Evolutionary conservation across 2,797 vertebrate genomes (phyloP).

Genomic region (Sebastes diaconus): DNA sequence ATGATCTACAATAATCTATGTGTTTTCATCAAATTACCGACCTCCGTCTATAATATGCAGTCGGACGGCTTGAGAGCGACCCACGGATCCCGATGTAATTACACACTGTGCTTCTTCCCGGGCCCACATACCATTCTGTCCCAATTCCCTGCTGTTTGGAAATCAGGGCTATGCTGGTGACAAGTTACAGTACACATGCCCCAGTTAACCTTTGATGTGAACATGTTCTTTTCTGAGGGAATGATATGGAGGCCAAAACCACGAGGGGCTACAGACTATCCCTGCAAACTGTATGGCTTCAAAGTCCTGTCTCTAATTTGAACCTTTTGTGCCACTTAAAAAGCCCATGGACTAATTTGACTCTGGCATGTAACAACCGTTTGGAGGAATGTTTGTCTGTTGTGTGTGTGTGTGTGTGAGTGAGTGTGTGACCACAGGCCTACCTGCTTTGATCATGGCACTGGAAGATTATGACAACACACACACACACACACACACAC

Average conservation of each 20-base stretch:
- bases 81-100: conserved; percentile 66
- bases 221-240: conserved; percentile 71
- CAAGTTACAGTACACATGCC: conserved; percentile 80
- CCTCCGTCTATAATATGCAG: conserved; percentile 38
- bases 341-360: conserved; percentile 81
- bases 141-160: conserved; percentile 77
- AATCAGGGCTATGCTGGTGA: conserved; percentile 73
- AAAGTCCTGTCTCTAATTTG: conserved; percentile 82
- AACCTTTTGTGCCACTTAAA: conserved; percentile 84
- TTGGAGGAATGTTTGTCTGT: conserved; percentile 73
- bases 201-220: conserved; percentile 82
- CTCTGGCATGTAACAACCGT: conserved; percentile 78
- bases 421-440: conserved; percentile 62
- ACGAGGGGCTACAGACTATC: conserved; percentile 75
- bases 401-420: conserved; percentile 51
- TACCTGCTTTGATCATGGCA: conserved; percentile 78
- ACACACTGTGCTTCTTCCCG: conserved; percentile 64
- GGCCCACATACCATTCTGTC: conserved; percentile 69
- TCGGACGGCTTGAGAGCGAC: conserved; percentile 36
- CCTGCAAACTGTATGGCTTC: conserved; percentile 78
- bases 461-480: conserved; percentile 65
- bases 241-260: conserved; percentile 77
- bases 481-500: conserved; percentile 20
- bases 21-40: conserved; percentile 52
- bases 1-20: conserved; percentile 56